Evolutionary conservation across 2,888 invertebrate genomes (phyloP), one percentile per base, ranked within the genome.

Genomic region (Nomada ferruginata): DNA sequence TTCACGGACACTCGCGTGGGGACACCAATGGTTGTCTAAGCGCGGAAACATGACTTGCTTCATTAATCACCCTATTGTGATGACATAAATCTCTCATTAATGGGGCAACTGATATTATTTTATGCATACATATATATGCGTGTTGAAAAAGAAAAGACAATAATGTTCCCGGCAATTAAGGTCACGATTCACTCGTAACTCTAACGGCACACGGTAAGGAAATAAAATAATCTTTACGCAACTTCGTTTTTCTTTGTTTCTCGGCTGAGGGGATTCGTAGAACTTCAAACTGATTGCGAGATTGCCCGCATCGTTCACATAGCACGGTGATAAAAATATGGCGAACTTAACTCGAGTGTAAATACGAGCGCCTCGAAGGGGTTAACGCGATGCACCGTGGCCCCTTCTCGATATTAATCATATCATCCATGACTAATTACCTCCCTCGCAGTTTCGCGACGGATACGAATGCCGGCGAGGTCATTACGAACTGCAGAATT

Each of bases 371-470:
- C 20, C 23, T 52, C 52, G 64, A 52, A 36, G 29, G 61, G 55
- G 61, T 79, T 73, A 75, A 79, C 59, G 64, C 64, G 61, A n/a
- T 59, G 44, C 66, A 11, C 70, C 52, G 36, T 29, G 64, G 36
- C 44, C 60, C 64, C 47, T 29, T 20, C 36, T n/a, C 55, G 47
- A 73, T 66, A 71, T 86, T 76, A 84, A 84, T 86, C 84, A 80
- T 74, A 83, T 79, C 60, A 61, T n/a, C 73, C 20, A 23, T 66
- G 77, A 76, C 65, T 83, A 82, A 86, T 87, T 78, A 71, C 61
- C 61, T 36, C 52, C 64, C 75, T 68, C 78, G 74, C 61, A 68
- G 63, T 2, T 18, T 55, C 36, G 20, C 61, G 81, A 73, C 76
- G 68, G 42, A n/a, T 72, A 83, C 75, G 69, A 74, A 84, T 83